Evolutionary conservation across 2,888 invertebrate genomes (phyloP).

Genomic region (Synergus gifuensis): DNA sequence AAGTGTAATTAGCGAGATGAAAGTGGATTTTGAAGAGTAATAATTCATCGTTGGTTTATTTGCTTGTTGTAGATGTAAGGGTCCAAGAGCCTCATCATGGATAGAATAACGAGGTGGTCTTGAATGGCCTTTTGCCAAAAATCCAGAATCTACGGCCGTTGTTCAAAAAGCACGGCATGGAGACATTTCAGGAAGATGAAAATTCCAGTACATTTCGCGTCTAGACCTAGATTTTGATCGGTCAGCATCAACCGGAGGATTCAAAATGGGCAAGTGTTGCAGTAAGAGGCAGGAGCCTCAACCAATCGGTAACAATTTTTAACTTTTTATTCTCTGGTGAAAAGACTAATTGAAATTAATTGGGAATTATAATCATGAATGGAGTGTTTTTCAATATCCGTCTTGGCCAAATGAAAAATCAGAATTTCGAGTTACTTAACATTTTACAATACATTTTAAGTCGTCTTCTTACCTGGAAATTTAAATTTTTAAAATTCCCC

Average conservation of each 20-base stretch:
- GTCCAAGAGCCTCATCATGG: slow-evolving; percentile 60
- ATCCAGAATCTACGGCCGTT: slow-evolving; percentile 38
- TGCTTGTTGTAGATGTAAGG: slow-evolving; percentile 57
- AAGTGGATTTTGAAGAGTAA: slow-evolving; percentile 18
- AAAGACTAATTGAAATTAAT: neutral
- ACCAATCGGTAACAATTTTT: slow-evolving; percentile 80
- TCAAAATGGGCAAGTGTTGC: slow-evolving; percentile 91
- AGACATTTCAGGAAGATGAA: slow-evolving; percentile 56
- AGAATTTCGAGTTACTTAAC: too few relatives aligned
- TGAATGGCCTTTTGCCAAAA: slow-evolving; percentile 53
- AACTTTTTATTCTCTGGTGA: neutral
- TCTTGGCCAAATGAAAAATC: too few relatives aligned
- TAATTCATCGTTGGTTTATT: slow-evolving; percentile 47
- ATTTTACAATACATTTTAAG: too few relatives aligned
- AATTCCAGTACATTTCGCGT: slow-evolving; percentile 48
- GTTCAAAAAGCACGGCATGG: slow-evolving; percentile 56
- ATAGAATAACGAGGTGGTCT: slow-evolving; percentile 56
- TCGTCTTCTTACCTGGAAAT: too few relatives aligned
- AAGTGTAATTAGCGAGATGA: neutral
- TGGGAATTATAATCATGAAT: neutral
- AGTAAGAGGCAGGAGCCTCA: slow-evolving; percentile 89
- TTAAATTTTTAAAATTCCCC: neutral
- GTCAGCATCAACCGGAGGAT: slow-evolving; percentile 42
- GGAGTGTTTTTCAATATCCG: too few relatives aligned
- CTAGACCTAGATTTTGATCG: slow-evolving; percentile 41